Base-by-base conservation (phyloP, 2,797 vertebrate genomes). In the Coluber constrictor region DNA sequence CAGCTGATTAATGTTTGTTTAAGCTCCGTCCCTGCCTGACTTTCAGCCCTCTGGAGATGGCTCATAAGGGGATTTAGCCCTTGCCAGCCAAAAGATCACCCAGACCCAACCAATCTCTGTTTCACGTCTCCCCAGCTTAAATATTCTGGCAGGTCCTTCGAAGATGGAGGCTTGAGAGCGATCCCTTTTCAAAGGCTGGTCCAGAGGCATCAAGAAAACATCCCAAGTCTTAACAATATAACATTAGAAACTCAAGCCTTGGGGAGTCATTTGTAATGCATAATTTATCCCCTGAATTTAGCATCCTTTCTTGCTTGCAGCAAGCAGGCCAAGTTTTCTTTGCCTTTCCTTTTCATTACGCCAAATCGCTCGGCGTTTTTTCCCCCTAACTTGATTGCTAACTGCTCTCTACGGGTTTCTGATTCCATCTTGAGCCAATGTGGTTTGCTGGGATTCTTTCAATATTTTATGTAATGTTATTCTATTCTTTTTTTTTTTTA, bases 201-300 rank as follows among this genome's bases (percentile, higher is more conserved):
- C 94, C 95, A 96, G 92, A 95, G 91, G 90, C 55, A 96, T 55
- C 95, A 96, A 94, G 90, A 95, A 32, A 92, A 89, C 51, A 56
- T 16, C 51, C 88, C 79, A 60, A 95, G 94, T 91, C 95, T 90
- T 94, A 90, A 90, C 90, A 93, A 66, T 93, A 56, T 91, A 94
- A 23, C 2, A 0, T 95, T 96, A 91, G 90, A 92, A 94, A 93
- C 59, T 94, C 57, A 88, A 95, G 94, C 94, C 90, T 47, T 23
- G 7, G 92, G 93, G 88, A 95, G 93, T 95, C 94, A 96, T 96
- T 96, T 97, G 87, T 92, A 95, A 96, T 95, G 94, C 92, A 92
- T 95, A 95, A 95, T 95, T 96, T 96, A 95, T 94, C 86, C 3
- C 8, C 89, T 90, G 90, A 95, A 95, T 96, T 96, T 95, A 91